phyloP scores from a whole-genome alignment of 2,888 invertebrate species.

The Chromoteleia sp. region DNA sequence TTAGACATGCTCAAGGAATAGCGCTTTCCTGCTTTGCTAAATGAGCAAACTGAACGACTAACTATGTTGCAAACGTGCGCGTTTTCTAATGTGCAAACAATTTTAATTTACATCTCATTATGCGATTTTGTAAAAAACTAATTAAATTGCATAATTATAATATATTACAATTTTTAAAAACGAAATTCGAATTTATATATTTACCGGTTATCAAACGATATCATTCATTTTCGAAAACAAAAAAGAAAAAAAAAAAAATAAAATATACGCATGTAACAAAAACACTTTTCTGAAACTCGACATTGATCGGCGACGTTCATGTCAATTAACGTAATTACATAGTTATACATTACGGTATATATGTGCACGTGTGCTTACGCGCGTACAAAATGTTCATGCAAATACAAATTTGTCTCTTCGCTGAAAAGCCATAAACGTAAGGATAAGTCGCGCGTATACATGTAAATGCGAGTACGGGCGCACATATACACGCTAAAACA shows the following conservation, averaged over 20 bases:
- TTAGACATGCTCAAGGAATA: constrained; percentile 39
- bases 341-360: background rate
- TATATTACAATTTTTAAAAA: no score
- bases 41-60: constrained; percentile 28
- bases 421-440: constrained; percentile 36
- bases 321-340: constrained; percentile 36
- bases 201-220: no score
- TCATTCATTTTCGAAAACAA: no score
- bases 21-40: constrained; percentile 35
- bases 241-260: no score
- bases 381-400: background rate
- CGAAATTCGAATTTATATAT: no score
- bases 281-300: background rate
- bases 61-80: constrained; percentile 23
- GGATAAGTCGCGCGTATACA: constrained; percentile 31
- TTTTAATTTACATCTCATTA: constrained; percentile 33
- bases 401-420: constrained; percentile 36
- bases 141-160: background rate
- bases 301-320: constrained; percentile 15
- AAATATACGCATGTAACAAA: background rate
- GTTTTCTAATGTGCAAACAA: constrained; percentile 13
- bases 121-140: background rate
- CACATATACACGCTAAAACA: constrained; percentile 42
- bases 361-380: constrained; percentile 1
- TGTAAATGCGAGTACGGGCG: constrained; percentile 22